Evolutionary conservation across 2,113 vertebrate species (phyloP), one percentile per base, ranked within the genome.

Genomic region (Pedionomus torquatus): DNA sequence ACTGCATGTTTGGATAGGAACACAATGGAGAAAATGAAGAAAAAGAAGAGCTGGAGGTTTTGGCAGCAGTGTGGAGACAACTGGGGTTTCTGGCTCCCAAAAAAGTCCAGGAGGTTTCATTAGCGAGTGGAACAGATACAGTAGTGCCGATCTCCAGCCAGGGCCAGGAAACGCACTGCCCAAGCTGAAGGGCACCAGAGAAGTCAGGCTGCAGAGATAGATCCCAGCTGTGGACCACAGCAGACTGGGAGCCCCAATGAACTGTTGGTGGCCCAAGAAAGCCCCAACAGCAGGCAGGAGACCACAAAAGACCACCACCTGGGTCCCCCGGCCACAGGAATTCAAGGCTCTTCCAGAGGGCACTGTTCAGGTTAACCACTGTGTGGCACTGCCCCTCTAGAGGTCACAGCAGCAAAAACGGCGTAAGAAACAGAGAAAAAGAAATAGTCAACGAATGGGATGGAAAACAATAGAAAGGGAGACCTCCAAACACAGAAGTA

Each of bases 11-110:
- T 77, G 51, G 18, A 49, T 63, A 74, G 0, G 24, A 94, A 80
- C 9, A 26, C 21, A 65, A 25, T 0, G 17, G 63, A 72, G 61
- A 82, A 68, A 89, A 84, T 14, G 17, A 87, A 95, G 55, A 63
- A 71, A 89, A 92, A 66, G 30, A 76, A 90, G 84, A 91, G 87
- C 57, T 64, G 57, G 77, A 97, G 39, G 68, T 61, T 79, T 87
- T 83, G 84, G 80, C 89, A 96, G 65, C 61, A 82, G 26, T 17
- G 4, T 13, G 31, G 55, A 48, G 52, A 84, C 55, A 89, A 95
- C 33, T 78, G 83, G 54, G 64, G 51, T 55, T 97, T 80, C 86
- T 90, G 86, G 89, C 92, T 90, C 86, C 72, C 84, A 66, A 1
- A 87, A 61, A 61, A 74, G 63, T 76, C 41, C 92, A 94, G 89